These are phyloP conservation scores for Hepsetus odoe DNA, from an alignment of 2,113 vertebrate genomes.

Conservation along the genomic window DNA sequence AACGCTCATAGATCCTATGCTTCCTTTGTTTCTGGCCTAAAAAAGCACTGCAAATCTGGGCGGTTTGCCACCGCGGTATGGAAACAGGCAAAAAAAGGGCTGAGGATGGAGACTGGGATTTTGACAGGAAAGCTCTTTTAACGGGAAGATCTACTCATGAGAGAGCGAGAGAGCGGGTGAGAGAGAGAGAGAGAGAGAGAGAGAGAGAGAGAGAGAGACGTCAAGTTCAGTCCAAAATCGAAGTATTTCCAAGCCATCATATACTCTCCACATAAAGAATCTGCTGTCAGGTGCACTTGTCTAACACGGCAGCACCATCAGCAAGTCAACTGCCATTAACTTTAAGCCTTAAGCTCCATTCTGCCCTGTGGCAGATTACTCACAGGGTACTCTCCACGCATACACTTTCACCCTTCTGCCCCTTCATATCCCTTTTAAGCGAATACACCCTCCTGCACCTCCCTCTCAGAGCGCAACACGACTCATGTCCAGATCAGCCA, in stretches of 20 bases:
- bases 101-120: background rate
- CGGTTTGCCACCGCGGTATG: background rate
- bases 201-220: background rate
- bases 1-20: background rate
- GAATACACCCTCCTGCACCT: conserved; percentile 10
- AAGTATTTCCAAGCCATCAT: conserved; percentile 1
- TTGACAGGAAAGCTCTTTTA: conserved; percentile 30
- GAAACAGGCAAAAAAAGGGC: conserved; percentile 8
- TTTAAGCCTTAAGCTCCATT: conserved; percentile 69
- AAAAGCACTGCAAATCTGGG: conserved; percentile 19
- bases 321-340: conserved; percentile 43
- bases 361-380: conserved; percentile 73
- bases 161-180: background rate
- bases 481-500: conserved; percentile 39
- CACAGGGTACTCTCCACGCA: conserved; percentile 52
- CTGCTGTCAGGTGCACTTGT: conserved; percentile 36
- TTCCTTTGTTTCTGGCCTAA: conserved; percentile 17
- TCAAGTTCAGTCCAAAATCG: background rate
- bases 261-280: conserved; percentile 20
- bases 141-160: conserved; percentile 13
- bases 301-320: conserved; percentile 59
- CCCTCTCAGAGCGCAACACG: conserved; percentile 25
- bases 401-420: background rate
- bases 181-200: background rate
- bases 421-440: conserved; percentile 26